These are phyloP conservation scores for Psittacula echo DNA, from an alignment of 2,797 vertebrate species.

Conservation along the genomic window DNA sequence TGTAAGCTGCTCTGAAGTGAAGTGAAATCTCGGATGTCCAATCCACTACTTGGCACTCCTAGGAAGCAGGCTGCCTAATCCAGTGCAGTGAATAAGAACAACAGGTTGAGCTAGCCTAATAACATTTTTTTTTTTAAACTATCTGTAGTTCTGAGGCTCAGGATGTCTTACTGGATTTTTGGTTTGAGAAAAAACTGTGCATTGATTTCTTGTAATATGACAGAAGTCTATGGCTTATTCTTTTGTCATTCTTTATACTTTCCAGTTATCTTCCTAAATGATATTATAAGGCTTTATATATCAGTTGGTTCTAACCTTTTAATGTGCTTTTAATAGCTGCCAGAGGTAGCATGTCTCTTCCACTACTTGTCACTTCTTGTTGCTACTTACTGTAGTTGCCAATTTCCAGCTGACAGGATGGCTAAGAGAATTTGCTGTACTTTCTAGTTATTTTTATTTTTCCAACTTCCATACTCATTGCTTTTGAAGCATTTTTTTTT, in stretches of 20 bases:
- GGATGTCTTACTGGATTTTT: not conserved
- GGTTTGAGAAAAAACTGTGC: not conserved
- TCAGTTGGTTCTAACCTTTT: not conserved
- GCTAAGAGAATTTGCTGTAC: not conserved
- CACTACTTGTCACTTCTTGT: conserved; percentile 15
- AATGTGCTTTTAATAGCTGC: not conserved
- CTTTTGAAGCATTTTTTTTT: not conserved
- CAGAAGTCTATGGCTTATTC: not conserved
- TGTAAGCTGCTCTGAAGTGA: not conserved
- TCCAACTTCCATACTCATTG: not conserved
- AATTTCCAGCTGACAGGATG: not conserved
- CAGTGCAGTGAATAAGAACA: not conserved
- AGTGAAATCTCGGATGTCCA: not conserved
- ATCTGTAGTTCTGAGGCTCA: not conserved
- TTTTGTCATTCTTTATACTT: conserved; percentile 1
- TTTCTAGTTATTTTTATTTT: not conserved
- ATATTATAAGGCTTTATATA: not conserved
- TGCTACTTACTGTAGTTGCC: not conserved
- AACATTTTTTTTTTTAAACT: not conserved
- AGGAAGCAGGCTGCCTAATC: not conserved
- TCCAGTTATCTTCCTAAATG: not conserved
- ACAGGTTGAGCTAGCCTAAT: not conserved
- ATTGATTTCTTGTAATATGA: not conserved
- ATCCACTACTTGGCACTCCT: not conserved
- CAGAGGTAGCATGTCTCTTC: conserved; percentile 28